A percentile compares a stretch with the other conserved stretches of the same genome.
Conservation (phyloP, 1,140 invertebrate species). For the Drosophila grimshawi region DNA sequence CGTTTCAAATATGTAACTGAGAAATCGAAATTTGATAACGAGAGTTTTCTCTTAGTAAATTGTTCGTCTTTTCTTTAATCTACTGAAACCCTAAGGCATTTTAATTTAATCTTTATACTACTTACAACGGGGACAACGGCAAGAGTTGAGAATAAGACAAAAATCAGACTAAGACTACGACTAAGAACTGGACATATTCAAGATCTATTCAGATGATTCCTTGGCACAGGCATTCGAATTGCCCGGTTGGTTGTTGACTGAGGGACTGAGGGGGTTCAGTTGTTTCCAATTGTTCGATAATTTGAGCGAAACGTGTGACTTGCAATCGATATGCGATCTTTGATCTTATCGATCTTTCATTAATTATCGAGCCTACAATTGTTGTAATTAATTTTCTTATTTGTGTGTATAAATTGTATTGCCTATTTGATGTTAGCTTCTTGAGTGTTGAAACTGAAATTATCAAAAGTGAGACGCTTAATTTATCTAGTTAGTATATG, state of each 20-base stretch:
- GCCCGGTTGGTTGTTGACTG: not conserved
- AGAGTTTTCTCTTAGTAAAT: slow-evolving; percentile 37
- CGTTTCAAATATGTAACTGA: slow-evolving; percentile 33
- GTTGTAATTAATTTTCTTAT: slow-evolving; percentile 31
- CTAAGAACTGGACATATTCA: slow-evolving; percentile 1
- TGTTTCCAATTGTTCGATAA: slow-evolving; percentile 15
- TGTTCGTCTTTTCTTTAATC: slow-evolving; percentile 52
- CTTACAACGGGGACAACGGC: not conserved
- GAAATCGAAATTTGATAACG: slow-evolving; percentile 10
- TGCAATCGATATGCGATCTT: slow-evolving; percentile 32
- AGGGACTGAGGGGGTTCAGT: not conserved
- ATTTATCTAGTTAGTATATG: slow-evolving; percentile 6
- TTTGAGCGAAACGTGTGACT: slow-evolving; percentile 36
- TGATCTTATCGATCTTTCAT: slow-evolving; percentile 32
- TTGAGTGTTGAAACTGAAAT: slow-evolving; percentile 37
- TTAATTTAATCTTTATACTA: slow-evolving; percentile 38
- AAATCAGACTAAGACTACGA: slow-evolving; percentile 22
- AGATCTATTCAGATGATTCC: not conserved
- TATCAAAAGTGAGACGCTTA: slow-evolving; percentile 39
- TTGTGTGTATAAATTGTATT: slow-evolving; percentile 1
- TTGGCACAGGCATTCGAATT: not conserved
- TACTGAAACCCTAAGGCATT: slow-evolving; percentile 81
- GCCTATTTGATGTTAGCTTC: slow-evolving; percentile 37
- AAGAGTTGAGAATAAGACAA: not conserved
- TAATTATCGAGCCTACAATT: slow-evolving; percentile 32